These are phyloP conservation scores for Clarias macrocephalus DNA, from an alignment of 2,113 vertebrate species.

Conservation along the genomic window DNA sequence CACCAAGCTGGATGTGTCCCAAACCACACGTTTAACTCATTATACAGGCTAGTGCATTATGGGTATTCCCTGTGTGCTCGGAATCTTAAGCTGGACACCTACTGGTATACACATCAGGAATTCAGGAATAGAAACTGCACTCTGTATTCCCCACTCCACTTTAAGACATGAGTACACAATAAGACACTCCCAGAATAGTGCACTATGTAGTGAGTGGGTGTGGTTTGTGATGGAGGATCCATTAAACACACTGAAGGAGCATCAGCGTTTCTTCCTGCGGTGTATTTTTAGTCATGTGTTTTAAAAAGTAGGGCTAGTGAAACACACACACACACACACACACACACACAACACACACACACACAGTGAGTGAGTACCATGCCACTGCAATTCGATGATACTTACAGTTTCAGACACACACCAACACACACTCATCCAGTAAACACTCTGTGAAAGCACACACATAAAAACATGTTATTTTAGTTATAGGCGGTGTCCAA, in stretches of 20 bases:
- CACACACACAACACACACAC: background rate
- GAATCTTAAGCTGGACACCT: background rate
- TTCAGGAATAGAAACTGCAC: background rate
- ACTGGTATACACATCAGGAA: background rate
- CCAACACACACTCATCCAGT: background rate
- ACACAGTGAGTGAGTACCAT: background rate
- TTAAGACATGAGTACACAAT: background rate
- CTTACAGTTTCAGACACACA: background rate
- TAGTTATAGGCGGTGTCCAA: background rate
- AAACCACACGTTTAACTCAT: background rate
- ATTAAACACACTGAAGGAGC: background rate
- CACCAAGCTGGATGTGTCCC: background rate
- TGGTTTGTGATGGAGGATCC: background rate
- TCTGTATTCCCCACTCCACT: background rate
- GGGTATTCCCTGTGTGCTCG: background rate
- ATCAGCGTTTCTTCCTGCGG: background rate
- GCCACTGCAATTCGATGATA: background rate
- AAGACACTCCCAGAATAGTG: background rate
- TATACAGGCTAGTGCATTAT: background rate
- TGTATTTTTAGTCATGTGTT: slow-evolving; percentile 45
- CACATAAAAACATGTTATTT: slow-evolving; percentile 19
- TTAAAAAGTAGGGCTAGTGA: slow-evolving; percentile 37
- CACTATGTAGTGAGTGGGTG: slow-evolving; percentile 8
- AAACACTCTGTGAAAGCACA: slow-evolving; percentile 11
- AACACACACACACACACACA: background rate